Base-by-base conservation (phyloP, 2,113 vertebrate species). In the Notiomystis cincta region DNA sequence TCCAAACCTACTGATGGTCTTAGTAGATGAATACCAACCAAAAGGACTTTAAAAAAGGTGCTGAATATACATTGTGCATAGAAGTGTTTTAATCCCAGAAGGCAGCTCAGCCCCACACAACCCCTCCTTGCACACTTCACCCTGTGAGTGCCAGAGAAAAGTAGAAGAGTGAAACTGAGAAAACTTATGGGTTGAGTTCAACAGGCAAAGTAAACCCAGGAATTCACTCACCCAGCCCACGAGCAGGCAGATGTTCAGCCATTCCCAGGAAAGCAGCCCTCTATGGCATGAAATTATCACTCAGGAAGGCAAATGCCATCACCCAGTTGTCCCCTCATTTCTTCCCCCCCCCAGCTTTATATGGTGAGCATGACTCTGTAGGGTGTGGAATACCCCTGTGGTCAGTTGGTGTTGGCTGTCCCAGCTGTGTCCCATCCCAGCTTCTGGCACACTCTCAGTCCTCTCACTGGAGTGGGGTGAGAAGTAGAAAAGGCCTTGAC, bases 71-170 rank as follows among this genome's bases (percentile, higher is more conserved):
- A 50, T 3, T 45, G 14, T 54, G 37, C 56, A 27, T 12, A 69
- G 33, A 51, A 86, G 10, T 50, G 24, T 30, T 71, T n/a, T 16
- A 50, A 50, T 2, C 15, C 10, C 42, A 51, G 17, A 13, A 20
- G 8, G 13, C 19, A n/a, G 4, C 13, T 40, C 17, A 37, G 11
- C 9, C 33, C 11, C 28, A 9, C 23, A n/a, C 3, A 27, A 2
- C 5, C 3, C 5, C 10, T 69, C 15, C 16, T n/a, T 25, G 7
- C 3, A 10, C 18, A 28, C 18, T 16, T 40, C 40, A 35, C 5
- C 6, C 23, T 37, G 23, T 9, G 23, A 23, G 5, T 18, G 8
- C 5, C 0, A 0, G 37, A 38, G 50, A 57, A 20, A n/a, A 38
- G 7, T 37, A 57, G 23, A 50, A 64, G 6, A 23, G 14, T 15